Percentiles rank a stretch among this genome's conserved stretches.
phyloP scores from a whole-genome alignment of 2,888 invertebrate species.

The Petrolisthes manimaculis region DNA sequence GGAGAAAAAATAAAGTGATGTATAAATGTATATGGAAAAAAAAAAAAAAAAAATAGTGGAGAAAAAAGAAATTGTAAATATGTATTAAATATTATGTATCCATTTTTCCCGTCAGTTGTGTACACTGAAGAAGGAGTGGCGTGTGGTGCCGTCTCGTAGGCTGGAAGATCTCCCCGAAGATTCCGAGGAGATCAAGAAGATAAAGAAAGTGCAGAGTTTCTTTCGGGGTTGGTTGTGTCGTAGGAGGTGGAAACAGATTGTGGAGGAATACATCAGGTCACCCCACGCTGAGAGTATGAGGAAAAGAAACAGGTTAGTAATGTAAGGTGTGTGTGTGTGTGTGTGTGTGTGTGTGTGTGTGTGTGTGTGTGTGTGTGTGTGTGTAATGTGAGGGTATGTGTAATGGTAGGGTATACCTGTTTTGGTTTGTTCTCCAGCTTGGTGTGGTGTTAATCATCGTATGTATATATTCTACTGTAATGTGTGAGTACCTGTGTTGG shows the following conservation, averaged over 20 bases:
- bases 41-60: not conserved
- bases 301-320: conserved; percentile 74
- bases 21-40: not conserved
- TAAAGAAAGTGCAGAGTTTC: conserved; percentile 88
- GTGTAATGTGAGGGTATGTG: not conserved
- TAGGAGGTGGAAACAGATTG: conserved; percentile 93
- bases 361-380: too few species aligned
- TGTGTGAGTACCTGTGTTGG: too few species aligned
- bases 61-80: conserved; percentile 12
- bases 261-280: conserved; percentile 93
- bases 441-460: not conserved
- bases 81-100: not conserved
- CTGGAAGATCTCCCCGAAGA: conserved; percentile 70
- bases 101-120: conserved; percentile 76
- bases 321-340: too few species aligned
- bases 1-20: not conserved
- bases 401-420: not conserved
- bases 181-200: conserved; percentile 84
- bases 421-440: not conserved
- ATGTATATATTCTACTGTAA: not conserved
- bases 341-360: too few species aligned
- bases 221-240: conserved; percentile 94
- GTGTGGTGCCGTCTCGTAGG: conserved; percentile 71
- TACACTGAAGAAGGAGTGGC: conserved; percentile 84
- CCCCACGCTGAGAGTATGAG: conserved; percentile 95